A percentile compares a stretch with the other conserved stretches of the same genome.
phyloP scores from a whole-genome alignment of 2,888 invertebrate genomes.

The Hofmannophila pseudospretella region DNA sequence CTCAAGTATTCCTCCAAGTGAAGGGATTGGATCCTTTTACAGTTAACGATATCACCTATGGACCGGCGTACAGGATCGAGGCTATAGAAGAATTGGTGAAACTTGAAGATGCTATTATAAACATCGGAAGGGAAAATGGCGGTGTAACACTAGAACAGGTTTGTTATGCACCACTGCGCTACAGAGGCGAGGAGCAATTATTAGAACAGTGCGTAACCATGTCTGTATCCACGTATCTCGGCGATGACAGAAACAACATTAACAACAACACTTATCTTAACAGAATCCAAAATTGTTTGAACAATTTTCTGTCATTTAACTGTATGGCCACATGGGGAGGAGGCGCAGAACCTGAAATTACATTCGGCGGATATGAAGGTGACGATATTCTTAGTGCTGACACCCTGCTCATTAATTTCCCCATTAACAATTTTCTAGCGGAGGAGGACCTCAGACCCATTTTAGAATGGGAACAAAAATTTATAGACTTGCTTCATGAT shows the following conservation, averaged over 20 bases:
- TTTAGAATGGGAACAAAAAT: constrained; percentile 86
- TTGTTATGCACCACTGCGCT: constrained; percentile 90
- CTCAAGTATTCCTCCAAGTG: constrained; percentile 91
- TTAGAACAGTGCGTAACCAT: constrained; percentile 86
- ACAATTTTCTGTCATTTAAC: constrained; percentile 52
- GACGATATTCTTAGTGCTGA: constrained; percentile 62
- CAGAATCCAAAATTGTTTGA: constrained; percentile 54
- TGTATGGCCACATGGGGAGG: constrained; percentile 94
- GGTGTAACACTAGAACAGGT: constrained; percentile 75
- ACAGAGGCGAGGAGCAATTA: constrained; percentile 75
- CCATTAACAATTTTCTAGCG: constrained; percentile 84
- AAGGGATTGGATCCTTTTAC: constrained; percentile 63
- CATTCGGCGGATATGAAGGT: constrained; percentile 85
- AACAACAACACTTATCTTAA: constrained; percentile 59
- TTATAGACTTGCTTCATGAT: constrained; percentile 81
- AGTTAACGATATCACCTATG: constrained; percentile 76
- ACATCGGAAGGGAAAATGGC: constrained; percentile 76
- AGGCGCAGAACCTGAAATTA: constrained; percentile 89
- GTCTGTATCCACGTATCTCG: constrained; percentile 89
- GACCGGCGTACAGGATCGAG: constrained; percentile 87
- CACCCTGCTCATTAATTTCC: constrained; percentile 85
- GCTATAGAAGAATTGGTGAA: constrained; percentile 85
- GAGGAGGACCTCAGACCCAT: constrained; percentile 77
- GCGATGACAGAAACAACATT: constrained; percentile 75
- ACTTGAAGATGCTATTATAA: constrained; percentile 82